A percentile compares a stretch with the other conserved stretches of the same genome.
Evolutionary conservation across 2,888 invertebrate species (phyloP).

Genomic region (Drosophila gaucha): DNA sequence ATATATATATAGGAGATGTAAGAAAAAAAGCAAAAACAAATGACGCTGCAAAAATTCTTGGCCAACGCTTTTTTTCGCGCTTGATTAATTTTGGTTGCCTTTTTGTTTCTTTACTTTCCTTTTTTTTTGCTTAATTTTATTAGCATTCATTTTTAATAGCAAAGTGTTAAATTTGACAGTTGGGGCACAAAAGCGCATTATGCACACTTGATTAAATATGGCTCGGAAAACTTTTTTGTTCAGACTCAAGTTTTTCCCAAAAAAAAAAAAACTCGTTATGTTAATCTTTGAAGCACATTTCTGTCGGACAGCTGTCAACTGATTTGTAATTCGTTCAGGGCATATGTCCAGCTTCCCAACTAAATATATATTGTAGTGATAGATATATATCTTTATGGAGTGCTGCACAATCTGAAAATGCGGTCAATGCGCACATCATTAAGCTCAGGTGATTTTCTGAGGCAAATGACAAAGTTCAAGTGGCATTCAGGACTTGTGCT

Average conservation of each 20-base stretch:
- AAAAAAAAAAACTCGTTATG: slow-evolving; percentile 16
- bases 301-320: slow-evolving; percentile 24
- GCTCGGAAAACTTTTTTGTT: slow-evolving; percentile 25
- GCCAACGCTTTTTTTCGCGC: slow-evolving; percentile 67
- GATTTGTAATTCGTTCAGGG: slow-evolving; percentile 50
- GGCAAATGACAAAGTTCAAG: slow-evolving; percentile 42
- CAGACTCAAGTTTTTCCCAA: too few species aligned
- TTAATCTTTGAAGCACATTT: slow-evolving; percentile 7
- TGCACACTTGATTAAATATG: slow-evolving; percentile 67
- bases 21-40: slow-evolving; percentile 41
- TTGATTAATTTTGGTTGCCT: slow-evolving; percentile 68
- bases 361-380: neutral
- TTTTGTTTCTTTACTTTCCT: slow-evolving; percentile 8
- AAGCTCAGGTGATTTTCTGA: slow-evolving; percentile 22
- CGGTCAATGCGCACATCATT: slow-evolving; percentile 56
- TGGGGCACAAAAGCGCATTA: slow-evolving; percentile 57
- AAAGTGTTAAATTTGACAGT: slow-evolving; percentile 74
- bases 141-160: slow-evolving; percentile 61
- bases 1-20: neutral
- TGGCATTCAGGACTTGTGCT: slow-evolving; percentile 38
- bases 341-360: slow-evolving; percentile 27
- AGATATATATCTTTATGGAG: neutral
- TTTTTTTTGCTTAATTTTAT: slow-evolving; percentile 43
- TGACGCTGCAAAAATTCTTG: slow-evolving; percentile 67
- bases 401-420: slow-evolving; percentile 12